Evolutionary conservation across 2,888 invertebrate species (phyloP).

Genomic region (Vannuccia rotundouncinata): DNA sequence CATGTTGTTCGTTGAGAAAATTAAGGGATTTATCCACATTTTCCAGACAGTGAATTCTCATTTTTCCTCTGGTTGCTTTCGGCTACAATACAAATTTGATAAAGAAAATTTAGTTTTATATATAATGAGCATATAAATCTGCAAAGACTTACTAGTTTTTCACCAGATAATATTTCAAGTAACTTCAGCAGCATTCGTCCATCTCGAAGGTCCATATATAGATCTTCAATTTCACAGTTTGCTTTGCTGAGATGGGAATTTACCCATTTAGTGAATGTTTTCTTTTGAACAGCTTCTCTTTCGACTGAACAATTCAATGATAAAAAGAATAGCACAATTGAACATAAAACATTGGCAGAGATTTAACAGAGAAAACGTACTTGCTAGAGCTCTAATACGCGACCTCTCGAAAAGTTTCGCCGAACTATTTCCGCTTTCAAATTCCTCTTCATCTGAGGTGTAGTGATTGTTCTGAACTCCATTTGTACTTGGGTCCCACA

Average conservation of each 20-base stretch:
- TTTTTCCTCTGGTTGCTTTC: conserved; percentile 96
- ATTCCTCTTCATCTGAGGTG: conserved; percentile 32
- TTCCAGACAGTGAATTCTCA: conserved; percentile 98
- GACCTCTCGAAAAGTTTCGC: conserved; percentile 97
- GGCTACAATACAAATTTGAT: conserved; percentile 59
- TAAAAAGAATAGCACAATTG: not conserved
- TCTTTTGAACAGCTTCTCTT: conserved; percentile 98
- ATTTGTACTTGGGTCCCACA: conserved; percentile 34
- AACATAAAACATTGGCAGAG: not conserved
- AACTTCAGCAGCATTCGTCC: conserved; percentile 96
- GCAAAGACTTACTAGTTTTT: conserved; percentile 63
- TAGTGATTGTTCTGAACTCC: not conserved
- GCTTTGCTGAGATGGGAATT: conserved; percentile 96
- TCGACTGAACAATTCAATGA: too few species aligned
- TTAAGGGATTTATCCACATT: conserved; percentile 98
- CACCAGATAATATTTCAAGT: conserved; percentile 93
- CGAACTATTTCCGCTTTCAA: conserved; percentile 92
- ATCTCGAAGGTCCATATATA: conserved; percentile 94
- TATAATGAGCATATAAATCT: not conserved
- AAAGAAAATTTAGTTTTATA: not conserved
- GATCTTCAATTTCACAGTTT: conserved; percentile 86
- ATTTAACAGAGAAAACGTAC: not conserved
- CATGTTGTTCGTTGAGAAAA: conserved; percentile 91
- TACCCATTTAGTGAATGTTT: conserved; percentile 99
- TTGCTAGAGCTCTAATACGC: conserved; percentile 90